Percentiles rank a stretch among this genome's conserved stretches.
Evolutionary conservation across 2,888 invertebrate genomes (phyloP).

Genomic region (Tetragonisca angustula): DNA sequence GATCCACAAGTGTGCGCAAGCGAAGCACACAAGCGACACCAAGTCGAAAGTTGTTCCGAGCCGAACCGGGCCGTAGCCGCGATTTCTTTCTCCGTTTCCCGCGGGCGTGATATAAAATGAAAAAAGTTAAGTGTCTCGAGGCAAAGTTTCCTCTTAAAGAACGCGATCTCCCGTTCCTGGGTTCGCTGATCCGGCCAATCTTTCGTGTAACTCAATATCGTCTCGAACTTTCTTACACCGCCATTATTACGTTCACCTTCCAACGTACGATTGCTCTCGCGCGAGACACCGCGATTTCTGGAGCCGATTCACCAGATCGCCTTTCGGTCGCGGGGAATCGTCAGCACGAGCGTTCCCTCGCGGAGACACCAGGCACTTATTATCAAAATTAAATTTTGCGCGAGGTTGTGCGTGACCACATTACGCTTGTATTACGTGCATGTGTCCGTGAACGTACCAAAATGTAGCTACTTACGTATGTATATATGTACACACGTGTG

Average conservation of each 20-base stretch:
- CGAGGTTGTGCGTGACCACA: slow-evolving; percentile 11
- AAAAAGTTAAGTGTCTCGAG: slow-evolving; percentile 28
- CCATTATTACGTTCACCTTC: slow-evolving; percentile 21
- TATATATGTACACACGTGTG: background rate
- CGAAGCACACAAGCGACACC: background rate
- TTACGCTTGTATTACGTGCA: background rate
- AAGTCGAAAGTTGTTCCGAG: slow-evolving; percentile 18
- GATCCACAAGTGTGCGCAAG: background rate
- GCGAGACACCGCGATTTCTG: slow-evolving; percentile 2
- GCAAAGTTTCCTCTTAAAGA: slow-evolving; percentile 1
- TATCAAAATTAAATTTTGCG: slow-evolving; percentile 57
- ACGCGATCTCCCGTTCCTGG: background rate
- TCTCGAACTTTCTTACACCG: slow-evolving; percentile 20
- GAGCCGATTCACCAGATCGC: background rate
- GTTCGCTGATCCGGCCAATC: slow-evolving; percentile 23
- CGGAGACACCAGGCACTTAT: slow-evolving; percentile 42
- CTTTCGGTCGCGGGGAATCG: background rate
- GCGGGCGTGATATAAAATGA: slow-evolving; percentile 3
- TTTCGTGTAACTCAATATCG: slow-evolving; percentile 20
- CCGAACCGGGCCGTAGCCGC: background rate
- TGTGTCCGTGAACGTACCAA: background rate
- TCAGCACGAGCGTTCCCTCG: slow-evolving; percentile 7
- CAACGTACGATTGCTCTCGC: slow-evolving; percentile 22
- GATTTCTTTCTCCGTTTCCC: background rate
- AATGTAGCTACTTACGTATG: too few relatives aligned